Conservation (phyloP, 53 echinoderm and acorn worm genomes). For the Zoroaster sp. region DNA sequence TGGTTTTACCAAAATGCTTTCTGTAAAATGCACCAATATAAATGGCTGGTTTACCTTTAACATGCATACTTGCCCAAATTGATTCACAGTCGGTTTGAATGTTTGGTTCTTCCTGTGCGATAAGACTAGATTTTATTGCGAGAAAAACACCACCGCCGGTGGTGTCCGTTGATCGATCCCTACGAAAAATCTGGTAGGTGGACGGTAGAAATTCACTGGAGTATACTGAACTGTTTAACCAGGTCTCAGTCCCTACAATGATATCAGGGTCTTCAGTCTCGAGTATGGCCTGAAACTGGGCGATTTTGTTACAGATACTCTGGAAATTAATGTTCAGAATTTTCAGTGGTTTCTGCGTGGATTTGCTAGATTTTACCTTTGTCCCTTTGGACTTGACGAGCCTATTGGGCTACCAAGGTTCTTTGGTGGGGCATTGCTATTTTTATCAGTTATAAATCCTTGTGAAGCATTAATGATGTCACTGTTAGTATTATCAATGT, state of each 20-base stretch:
- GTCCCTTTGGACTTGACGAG: neutral
- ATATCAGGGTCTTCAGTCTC: constrained; percentile 51
- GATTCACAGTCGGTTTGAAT: constrained; percentile 18
- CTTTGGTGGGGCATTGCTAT: no score
- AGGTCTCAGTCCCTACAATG: constrained; percentile 43
- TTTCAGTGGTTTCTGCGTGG: neutral
- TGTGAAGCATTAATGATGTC: no score
- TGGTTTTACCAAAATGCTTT: neutral
- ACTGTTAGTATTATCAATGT: no score
- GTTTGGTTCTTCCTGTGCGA: constrained; percentile 39
- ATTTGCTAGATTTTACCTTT: no score
- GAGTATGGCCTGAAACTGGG: constrained; percentile 16
- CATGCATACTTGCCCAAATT: constrained; percentile 28
- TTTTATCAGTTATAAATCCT: no score
- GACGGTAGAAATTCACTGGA: neutral
- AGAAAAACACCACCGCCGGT: constrained; percentile 45
- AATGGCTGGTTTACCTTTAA: neutral
- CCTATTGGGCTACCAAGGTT: neutral
- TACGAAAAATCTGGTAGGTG: neutral
- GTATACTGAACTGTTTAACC: neutral
- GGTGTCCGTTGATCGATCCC: neutral
- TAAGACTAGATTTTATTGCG: neutral
- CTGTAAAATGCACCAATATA: constrained; percentile 10
- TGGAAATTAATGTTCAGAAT: constrained; percentile 50
- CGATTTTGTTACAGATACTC: constrained; percentile 31